A percentile compares a stretch with the other conserved stretches of the same genome.
These are phyloP conservation scores for Menura novaehollandiae DNA, from an alignment of 2,113 vertebrate genomes.

Conservation along the genomic window DNA sequence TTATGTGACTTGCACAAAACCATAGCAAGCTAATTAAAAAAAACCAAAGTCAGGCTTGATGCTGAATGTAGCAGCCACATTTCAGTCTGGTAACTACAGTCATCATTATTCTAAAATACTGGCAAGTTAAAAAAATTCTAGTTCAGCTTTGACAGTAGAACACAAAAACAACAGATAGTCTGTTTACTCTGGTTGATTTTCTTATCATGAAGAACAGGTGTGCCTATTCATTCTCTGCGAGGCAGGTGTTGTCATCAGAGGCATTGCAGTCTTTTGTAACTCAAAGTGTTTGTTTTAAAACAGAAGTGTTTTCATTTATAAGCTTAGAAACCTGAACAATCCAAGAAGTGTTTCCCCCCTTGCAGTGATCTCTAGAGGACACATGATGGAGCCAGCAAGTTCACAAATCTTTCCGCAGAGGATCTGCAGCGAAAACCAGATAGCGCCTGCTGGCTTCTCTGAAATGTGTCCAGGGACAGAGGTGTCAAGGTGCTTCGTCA, in stretches of 20 bases:
- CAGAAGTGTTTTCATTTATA: neutral
- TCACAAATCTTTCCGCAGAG: slow-evolving; percentile 1
- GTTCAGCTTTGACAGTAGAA: neutral
- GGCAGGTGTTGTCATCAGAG: neutral
- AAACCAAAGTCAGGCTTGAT: neutral
- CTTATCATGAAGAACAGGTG: neutral
- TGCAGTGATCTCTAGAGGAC: slow-evolving; percentile 33
- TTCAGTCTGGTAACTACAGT: neutral
- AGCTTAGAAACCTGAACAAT: neutral
- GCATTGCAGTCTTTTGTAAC: neutral
- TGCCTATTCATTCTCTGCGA: neutral
- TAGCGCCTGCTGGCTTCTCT: neutral
- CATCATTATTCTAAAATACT: neutral
- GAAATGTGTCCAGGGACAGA: neutral
- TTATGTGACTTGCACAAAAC: neutral
- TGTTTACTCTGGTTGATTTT: neutral
- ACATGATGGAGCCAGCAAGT: slow-evolving; percentile 58
- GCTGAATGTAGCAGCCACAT: neutral
- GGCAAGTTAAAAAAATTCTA: neutral
- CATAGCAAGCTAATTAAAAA: neutral
- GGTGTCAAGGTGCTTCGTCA: neutral
- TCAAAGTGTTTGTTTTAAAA: neutral
- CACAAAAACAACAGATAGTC: neutral
- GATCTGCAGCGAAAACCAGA: neutral
- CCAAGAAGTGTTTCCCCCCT: neutral